These are phyloP conservation scores for Ursus arctos DNA, from an alignment of 2,113 vertebrate species.

Conservation along the genomic window DNA sequence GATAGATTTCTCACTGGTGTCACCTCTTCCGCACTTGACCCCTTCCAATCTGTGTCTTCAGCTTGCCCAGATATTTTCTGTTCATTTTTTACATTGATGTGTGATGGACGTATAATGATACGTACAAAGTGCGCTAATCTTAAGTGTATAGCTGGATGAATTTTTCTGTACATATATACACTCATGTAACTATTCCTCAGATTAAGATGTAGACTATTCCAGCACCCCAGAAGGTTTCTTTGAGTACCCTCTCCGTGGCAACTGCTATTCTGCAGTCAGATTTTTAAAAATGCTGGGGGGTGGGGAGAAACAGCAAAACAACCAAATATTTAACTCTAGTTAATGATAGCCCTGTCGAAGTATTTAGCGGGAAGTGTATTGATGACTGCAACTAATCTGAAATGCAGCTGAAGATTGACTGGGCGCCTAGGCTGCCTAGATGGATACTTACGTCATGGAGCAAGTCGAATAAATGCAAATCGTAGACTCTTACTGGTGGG, in stretches of 20 bases:
- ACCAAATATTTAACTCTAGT: not conserved
- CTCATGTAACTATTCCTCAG: not conserved
- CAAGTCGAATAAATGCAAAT: not conserved
- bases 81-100: not conserved
- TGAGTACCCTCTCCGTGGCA: not conserved
- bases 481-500: not conserved
- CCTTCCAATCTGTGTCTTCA: not conserved
- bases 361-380: not conserved
- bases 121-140: not conserved
- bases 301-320: not conserved
- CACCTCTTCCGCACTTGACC: not conserved
- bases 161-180: not conserved
- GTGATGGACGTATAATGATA: not conserved
- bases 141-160: not conserved
- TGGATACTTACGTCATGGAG: not conserved
- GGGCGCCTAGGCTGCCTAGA: not conserved
- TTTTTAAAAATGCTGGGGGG: not conserved
- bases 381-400: constrained; percentile 6
- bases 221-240: not conserved
- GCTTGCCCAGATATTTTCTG: not conserved
- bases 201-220: not conserved
- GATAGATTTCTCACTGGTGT: not conserved
- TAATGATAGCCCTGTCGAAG: not conserved
- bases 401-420: not conserved
- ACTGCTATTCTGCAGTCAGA: not conserved